Evolutionary conservation across 2,797 vertebrate species (phyloP).

Genomic region (Otolemur crassicaudatus): DNA sequence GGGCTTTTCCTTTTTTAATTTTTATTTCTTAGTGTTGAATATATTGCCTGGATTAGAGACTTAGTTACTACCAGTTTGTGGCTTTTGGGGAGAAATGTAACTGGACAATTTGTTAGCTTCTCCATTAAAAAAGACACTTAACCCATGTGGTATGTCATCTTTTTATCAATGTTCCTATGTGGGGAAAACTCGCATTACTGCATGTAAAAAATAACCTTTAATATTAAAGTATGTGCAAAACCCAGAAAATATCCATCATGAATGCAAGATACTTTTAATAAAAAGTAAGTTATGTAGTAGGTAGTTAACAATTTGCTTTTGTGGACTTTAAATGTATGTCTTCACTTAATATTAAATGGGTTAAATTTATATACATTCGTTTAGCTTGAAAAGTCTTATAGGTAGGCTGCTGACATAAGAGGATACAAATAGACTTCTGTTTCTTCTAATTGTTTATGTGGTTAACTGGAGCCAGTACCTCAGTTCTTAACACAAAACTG

Average conservation of each 20-base stretch:
- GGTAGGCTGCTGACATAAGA: too few species aligned
- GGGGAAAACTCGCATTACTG: constrained; percentile 60
- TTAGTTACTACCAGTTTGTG: constrained; percentile 65
- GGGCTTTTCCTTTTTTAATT: constrained; percentile 37
- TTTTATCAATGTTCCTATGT: constrained; percentile 69
- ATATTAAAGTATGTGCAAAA: constrained; percentile 64
- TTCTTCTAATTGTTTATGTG: too few species aligned
- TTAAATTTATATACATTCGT: not conserved
- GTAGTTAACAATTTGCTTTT: constrained; percentile 71
- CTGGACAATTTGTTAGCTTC: constrained; percentile 75
- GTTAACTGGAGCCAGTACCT: too few species aligned
- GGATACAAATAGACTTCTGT: too few species aligned
- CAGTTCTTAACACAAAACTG: too few species aligned
- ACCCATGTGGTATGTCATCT: constrained; percentile 77
- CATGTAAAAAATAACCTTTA: constrained; percentile 76
- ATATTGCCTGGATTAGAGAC: constrained; percentile 63
- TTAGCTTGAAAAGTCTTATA: not conserved
- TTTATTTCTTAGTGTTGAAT: constrained; percentile 67
- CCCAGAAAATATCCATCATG: constrained; percentile 40
- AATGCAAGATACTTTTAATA: constrained; percentile 77
- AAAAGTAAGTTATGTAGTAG: constrained; percentile 71
- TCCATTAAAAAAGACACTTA: constrained; percentile 66
- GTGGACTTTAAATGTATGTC: constrained; percentile 70
- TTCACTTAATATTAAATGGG: constrained; percentile 50
- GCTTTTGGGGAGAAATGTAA: constrained; percentile 51